A percentile compares a stretch with the other conserved stretches of the same genome.
Conservation (phyloP, 1,140 invertebrate genomes). For the Drosophila sechellia region DNA sequence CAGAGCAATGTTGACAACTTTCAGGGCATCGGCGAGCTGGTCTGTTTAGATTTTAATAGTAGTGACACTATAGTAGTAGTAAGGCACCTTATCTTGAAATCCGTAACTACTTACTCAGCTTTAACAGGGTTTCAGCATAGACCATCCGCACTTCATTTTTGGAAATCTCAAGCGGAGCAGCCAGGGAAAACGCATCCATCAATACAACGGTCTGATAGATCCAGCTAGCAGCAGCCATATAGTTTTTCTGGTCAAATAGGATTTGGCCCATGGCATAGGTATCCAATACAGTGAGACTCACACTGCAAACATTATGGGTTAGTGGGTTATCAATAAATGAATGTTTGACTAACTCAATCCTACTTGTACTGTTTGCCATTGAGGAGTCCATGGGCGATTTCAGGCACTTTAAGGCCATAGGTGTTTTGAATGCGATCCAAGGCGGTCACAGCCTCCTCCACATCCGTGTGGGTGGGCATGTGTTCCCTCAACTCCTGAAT, state of each 20-base stretch:
- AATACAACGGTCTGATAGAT: constrained; percentile 38
- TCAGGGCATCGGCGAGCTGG: constrained; percentile 56
- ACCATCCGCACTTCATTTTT: constrained; percentile 31
- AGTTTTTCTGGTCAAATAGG: constrained; percentile 42
- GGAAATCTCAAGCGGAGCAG: constrained; percentile 38
- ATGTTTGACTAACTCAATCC: constrained; percentile 12
- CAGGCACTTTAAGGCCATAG: constrained; percentile 94
- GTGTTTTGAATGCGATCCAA: constrained; percentile 97
- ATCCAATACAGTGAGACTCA: constrained; percentile 42
- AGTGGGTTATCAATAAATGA: not conserved
- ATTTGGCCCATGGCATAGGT: constrained; percentile 54
- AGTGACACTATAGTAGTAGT: not conserved
- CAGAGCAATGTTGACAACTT: constrained; percentile 57
- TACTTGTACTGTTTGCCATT: constrained; percentile 93
- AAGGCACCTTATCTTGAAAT: not conserved
- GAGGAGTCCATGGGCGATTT: constrained; percentile 93
- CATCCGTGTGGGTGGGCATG: constrained; percentile 94
- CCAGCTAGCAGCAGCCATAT: constrained; percentile 50
- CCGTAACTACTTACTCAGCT: constrained; percentile 58
- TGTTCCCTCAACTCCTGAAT: constrained; percentile 88
- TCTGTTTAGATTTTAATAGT: constrained; percentile 21
- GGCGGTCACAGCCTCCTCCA: constrained; percentile 96
- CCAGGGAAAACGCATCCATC: constrained; percentile 4
- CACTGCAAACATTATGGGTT: constrained; percentile 12
- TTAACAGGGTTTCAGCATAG: constrained; percentile 58